Conservation (phyloP, 2,113 vertebrate genomes). For the Eudyptes chrysolophus region DNA sequence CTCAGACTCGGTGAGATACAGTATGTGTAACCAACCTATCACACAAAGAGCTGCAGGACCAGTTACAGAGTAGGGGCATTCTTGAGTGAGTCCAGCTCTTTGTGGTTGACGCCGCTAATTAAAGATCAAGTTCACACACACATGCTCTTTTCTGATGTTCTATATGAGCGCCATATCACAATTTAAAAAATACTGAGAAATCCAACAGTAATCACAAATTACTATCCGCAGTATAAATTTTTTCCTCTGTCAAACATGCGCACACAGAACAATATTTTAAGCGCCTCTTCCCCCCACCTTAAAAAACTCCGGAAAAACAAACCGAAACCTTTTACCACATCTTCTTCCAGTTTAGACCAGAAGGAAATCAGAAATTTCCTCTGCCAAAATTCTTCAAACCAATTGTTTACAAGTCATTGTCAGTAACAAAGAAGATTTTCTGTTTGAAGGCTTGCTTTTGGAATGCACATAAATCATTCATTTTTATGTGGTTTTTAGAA, state of each 20-base stretch:
- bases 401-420: background rate
- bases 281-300: background rate
- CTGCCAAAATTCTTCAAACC: background rate
- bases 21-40: rapidly evolving
- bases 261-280: background rate
- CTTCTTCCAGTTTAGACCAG: slow-evolving; percentile 11
- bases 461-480: background rate
- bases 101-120: slow-evolving; percentile 26
- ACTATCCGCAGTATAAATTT: background rate
- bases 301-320: background rate
- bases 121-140: background rate
- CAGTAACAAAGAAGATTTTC: background rate
- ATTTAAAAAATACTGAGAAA: background rate
- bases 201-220: background rate
- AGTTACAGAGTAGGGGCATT: background rate
- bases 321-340: background rate
- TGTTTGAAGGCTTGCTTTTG: background rate
- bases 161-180: background rate
- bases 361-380: slow-evolving; percentile 51
- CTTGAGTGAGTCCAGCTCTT: background rate
- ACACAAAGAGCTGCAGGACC: background rate
- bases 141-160: background rate
- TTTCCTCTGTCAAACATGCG: background rate
- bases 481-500: background rate
- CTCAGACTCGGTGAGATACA: background rate